These are phyloP conservation scores for Synchiropus splendidus DNA, from an alignment of 2,113 vertebrate genomes.

Conservation along the genomic window DNA sequence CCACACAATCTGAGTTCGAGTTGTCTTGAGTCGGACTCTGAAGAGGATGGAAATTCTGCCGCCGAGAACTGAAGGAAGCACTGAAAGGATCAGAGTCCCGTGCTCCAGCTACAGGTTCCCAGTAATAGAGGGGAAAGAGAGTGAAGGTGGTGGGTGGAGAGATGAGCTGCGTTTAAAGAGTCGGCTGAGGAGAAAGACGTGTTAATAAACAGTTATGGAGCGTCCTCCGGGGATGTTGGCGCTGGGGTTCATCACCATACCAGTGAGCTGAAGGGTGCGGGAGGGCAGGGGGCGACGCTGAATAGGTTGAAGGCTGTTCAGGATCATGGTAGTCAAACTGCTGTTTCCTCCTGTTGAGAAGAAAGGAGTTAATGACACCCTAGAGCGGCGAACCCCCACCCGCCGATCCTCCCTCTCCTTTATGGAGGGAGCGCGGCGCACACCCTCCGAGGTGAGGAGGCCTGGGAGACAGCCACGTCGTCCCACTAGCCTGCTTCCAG, in stretches of 20 bases:
- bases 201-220: constrained; percentile 68
- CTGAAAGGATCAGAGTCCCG: constrained; percentile 29
- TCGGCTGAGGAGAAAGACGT: constrained; percentile 55
- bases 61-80: too few relatives aligned
- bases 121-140: constrained; percentile 48
- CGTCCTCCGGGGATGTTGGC: constrained; percentile 33
- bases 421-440: constrained; percentile 58
- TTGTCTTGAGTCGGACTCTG: too few relatives aligned
- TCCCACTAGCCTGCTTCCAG: constrained; percentile 45
- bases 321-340: constrained; percentile 57
- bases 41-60: too few relatives aligned
- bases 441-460: constrained; percentile 52
- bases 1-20: too few relatives aligned
- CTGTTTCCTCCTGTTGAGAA: constrained; percentile 62
- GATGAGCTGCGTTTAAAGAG: constrained; percentile 43
- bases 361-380: constrained; percentile 70
- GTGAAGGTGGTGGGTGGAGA: constrained; percentile 52
- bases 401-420: constrained; percentile 58
- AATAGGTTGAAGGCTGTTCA: constrained; percentile 18
- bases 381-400: constrained; percentile 55
- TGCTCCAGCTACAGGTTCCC: constrained; percentile 38
- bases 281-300: constrained; percentile 15
- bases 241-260: constrained; percentile 17
- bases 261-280: too few relatives aligned
- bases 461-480: constrained; percentile 48